Evolutionary conservation across 2,888 invertebrate species (phyloP).

Genomic region (Himalopsyche anomala): DNA sequence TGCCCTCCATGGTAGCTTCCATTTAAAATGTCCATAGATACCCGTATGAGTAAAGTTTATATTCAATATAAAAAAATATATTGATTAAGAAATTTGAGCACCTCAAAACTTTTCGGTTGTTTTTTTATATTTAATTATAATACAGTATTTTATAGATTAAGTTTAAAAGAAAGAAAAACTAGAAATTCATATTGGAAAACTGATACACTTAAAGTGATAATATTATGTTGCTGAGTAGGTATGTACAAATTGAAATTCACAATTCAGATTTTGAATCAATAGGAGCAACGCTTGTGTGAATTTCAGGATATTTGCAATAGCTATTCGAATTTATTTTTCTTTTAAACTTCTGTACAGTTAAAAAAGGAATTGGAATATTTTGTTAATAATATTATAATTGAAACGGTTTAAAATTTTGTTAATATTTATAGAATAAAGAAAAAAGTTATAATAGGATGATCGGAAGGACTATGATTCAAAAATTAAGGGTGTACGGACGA

Average conservation of each 20-base stretch:
- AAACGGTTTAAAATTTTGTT: background rate
- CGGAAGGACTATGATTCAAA: background rate
- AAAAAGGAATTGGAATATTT: constrained; percentile 8
- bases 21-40: too few species aligned
- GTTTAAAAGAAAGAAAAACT: background rate
- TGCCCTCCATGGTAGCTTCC: too few species aligned
- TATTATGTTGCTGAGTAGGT: too few species aligned
- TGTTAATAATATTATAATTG: constrained; percentile 15
- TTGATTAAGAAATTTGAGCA: background rate
- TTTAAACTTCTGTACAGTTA: background rate
- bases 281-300: too few species aligned
- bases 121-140: background rate
- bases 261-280: too few species aligned
- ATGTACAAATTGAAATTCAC: too few species aligned
- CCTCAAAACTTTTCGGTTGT: background rate
- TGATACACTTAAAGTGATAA: too few species aligned
- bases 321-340: background rate
- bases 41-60: too few species aligned
- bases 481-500: background rate
- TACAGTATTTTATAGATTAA: constrained; percentile 1
- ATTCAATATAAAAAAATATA: background rate
- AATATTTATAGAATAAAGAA: background rate
- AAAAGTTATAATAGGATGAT: background rate
- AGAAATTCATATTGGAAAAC: too few species aligned
- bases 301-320: too few species aligned